Conservation (phyloP, 2,797 vertebrate species). For the Phrynocephalus vlangalii region DNA sequence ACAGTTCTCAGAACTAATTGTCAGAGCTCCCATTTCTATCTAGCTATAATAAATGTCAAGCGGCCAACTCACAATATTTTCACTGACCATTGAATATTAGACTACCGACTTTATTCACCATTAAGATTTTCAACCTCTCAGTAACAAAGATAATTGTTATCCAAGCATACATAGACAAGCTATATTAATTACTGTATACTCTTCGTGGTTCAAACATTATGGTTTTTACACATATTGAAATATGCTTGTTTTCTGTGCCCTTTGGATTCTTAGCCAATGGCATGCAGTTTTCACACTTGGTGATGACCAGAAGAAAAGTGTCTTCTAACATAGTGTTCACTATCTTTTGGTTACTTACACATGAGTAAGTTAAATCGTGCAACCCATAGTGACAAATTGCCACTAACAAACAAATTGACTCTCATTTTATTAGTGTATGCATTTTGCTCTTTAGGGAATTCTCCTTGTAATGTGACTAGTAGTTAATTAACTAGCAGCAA, state of each 20-base stretch:
- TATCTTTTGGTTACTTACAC: too few species aligned
- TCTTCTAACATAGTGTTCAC: too few species aligned
- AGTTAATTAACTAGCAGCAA: too few species aligned
- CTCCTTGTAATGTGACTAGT: too few species aligned
- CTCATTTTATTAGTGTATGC: too few species aligned
- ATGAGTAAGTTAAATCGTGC: too few species aligned
- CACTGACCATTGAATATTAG: neutral
- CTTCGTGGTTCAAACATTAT: neutral
- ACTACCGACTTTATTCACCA: neutral
- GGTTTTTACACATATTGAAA: neutral
- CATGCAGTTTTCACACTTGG: neutral
- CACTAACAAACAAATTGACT: too few species aligned
- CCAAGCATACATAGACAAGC: neutral
- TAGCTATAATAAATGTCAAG: neutral
- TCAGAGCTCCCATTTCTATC: neutral
- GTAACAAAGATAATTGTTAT: neutral
- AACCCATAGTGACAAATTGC: too few species aligned
- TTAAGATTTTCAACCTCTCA: neutral
- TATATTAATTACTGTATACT: neutral
- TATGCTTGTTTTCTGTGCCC: neutral
- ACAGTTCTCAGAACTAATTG: neutral
- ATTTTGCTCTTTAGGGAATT: too few species aligned
- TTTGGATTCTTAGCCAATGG: neutral
- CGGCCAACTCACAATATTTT: neutral
- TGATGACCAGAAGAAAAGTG: neutral